Evolutionary conservation across 2,797 vertebrate genomes (phyloP).

Genomic region (Falco concolor): DNA sequence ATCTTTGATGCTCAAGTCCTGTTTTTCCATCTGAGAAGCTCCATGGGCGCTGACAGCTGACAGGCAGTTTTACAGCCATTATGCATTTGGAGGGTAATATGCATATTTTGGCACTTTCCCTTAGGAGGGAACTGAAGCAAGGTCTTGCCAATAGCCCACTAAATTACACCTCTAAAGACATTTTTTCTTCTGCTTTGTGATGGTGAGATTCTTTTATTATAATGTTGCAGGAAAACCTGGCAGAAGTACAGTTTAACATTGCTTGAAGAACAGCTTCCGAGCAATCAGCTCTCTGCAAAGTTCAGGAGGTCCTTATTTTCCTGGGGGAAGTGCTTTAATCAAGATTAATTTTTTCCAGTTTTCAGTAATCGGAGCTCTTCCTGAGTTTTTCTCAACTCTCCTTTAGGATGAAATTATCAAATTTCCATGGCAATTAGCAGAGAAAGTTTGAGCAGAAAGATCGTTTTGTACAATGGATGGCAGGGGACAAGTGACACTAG

Average conservation of each 20-base stretch:
- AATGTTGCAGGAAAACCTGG: not conserved
- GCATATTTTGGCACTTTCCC: not conserved
- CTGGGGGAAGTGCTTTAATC: conserved; percentile 79
- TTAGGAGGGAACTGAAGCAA: not conserved
- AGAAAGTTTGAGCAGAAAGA: conserved; percentile 60
- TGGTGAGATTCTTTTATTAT: not conserved
- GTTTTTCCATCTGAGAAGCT: not conserved
- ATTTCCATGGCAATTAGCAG: conserved; percentile 81
- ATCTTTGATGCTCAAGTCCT: not conserved
- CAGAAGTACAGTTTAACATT: not conserved
- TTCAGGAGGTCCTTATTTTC: conserved; percentile 75
- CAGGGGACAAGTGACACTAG: conserved; percentile 47
- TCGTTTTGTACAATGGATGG: conserved; percentile 3
- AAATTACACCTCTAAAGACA: conserved; percentile 3
- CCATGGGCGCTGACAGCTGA: not conserved
- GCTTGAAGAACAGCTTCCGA: not conserved
- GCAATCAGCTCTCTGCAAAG: conserved; percentile 61
- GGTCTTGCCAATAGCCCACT: not conserved
- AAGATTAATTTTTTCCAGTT: conserved; percentile 80
- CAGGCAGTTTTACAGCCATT: not conserved
- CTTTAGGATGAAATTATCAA: conserved; percentile 82
- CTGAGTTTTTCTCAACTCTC: conserved; percentile 69
- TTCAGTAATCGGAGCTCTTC: conserved; percentile 78
- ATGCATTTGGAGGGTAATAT: not conserved
- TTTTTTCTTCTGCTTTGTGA: not conserved